phyloP scores from a whole-genome alignment of 2,797 vertebrate genomes.

The Oreochromis mossambicus region DNA sequence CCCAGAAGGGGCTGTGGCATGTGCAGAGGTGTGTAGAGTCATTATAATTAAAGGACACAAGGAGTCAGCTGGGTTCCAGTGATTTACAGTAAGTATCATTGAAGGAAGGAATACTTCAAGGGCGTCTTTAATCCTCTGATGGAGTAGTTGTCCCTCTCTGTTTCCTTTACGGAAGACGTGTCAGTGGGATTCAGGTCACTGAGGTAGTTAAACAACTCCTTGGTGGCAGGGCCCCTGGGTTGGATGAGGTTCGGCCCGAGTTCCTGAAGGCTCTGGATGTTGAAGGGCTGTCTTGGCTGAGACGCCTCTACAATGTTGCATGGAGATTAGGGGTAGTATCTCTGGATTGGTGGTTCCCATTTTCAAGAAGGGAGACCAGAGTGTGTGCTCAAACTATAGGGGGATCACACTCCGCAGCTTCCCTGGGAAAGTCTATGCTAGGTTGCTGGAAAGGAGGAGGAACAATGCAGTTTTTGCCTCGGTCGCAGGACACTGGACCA shows the following conservation, averaged over 20 bases:
- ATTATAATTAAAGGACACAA: neutral
- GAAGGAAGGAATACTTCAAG: neutral
- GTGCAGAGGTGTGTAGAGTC: neutral
- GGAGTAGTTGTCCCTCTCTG: neutral
- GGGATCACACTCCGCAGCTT: neutral
- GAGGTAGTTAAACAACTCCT: neutral
- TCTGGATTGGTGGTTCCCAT: neutral
- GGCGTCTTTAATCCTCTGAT: neutral
- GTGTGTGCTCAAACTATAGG: neutral
- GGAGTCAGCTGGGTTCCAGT: neutral
- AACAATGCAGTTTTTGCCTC: neutral
- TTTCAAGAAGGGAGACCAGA: neutral
- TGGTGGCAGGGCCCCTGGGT: neutral
- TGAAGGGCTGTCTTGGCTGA: neutral
- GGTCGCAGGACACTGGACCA: neutral
- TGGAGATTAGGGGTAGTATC: neutral
- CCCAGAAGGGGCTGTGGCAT: neutral
- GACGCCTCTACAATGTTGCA: neutral
- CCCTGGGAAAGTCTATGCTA: neutral
- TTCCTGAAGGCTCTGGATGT: neutral
- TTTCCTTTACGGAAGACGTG: neutral
- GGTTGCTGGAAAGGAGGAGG: neutral
- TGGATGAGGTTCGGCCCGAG: neutral
- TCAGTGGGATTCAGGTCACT: neutral
- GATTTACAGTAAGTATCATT: neutral